phyloP scores from a whole-genome alignment of 2,113 vertebrate genomes.

The Oreochromis aureus region DNA sequence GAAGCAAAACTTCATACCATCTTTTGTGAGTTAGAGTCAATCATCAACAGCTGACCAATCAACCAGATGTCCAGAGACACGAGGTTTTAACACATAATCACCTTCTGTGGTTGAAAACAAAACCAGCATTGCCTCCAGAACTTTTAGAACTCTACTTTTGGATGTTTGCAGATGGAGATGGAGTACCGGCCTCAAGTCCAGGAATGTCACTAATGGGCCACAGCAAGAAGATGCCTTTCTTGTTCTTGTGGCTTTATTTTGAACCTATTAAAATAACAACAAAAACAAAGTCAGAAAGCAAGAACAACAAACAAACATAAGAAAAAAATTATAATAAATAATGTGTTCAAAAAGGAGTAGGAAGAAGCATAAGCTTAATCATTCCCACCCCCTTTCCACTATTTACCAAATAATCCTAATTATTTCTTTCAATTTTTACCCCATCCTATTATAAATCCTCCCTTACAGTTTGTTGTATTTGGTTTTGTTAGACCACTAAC shows the following conservation, averaged over 20 bases:
- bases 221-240: not conserved
- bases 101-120: not conserved
- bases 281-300: not conserved
- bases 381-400: not conserved
- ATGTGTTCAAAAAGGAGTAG: not conserved
- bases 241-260: not conserved
- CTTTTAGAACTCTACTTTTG: not conserved
- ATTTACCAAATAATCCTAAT: not conserved
- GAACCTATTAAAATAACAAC: not conserved
- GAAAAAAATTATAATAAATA: not conserved
- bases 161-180: not conserved
- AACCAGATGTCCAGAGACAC: not conserved
- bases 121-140: not conserved
- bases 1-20: accelerated
- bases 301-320: not conserved
- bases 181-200: not conserved
- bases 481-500: not conserved
- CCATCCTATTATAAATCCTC: not conserved
- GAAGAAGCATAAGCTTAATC: not conserved
- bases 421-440: not conserved
- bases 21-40: not conserved
- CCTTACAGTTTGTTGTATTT: not conserved
- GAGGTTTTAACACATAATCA: not conserved
- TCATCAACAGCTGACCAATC: not conserved
- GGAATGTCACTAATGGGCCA: not conserved